phyloP scores from a whole-genome alignment of 2,113 vertebrate species.

The Lepisosteus osseus region DNA sequence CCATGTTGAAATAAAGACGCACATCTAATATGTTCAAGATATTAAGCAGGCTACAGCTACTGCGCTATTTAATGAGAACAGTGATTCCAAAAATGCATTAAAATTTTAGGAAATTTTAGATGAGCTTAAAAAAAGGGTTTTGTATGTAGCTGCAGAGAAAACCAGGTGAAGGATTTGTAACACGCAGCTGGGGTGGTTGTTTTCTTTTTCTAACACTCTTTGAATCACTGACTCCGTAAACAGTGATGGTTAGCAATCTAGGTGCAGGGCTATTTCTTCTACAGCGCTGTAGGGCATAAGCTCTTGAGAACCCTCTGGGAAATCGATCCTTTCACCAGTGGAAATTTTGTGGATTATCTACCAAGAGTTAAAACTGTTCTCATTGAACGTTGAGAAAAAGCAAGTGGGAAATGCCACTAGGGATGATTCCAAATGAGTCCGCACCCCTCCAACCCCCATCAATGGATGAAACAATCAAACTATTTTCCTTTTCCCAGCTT shows the following conservation, averaged over 20 bases:
- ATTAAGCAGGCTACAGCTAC: not conserved
- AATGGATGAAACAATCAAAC: conserved; percentile 1
- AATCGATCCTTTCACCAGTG: not conserved
- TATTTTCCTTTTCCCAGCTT: conserved; percentile 20
- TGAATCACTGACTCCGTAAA: not conserved
- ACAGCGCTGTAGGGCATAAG: too few species aligned
- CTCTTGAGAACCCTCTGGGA: too few species aligned
- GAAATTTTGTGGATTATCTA: too few species aligned
- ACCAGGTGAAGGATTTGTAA: not conserved
- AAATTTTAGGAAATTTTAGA: not conserved
- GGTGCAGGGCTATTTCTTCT: too few species aligned
- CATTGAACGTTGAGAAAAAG: too few species aligned
- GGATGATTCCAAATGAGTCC: conserved; percentile 10
- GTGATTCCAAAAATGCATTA: too few species aligned
- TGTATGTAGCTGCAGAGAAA: not conserved
- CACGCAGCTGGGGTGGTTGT: not conserved
- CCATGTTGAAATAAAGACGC: not conserved
- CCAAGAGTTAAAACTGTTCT: conserved; percentile 4
- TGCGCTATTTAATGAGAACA: not conserved
- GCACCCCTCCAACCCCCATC: not conserved
- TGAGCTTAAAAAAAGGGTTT: not conserved
- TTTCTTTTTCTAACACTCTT: not conserved
- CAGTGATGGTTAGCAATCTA: too few species aligned
- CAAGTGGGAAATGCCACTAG: not conserved
- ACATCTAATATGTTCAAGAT: not conserved